Conservation (phyloP, 2,113 vertebrate species). For the Accipiter cooperii region DNA sequence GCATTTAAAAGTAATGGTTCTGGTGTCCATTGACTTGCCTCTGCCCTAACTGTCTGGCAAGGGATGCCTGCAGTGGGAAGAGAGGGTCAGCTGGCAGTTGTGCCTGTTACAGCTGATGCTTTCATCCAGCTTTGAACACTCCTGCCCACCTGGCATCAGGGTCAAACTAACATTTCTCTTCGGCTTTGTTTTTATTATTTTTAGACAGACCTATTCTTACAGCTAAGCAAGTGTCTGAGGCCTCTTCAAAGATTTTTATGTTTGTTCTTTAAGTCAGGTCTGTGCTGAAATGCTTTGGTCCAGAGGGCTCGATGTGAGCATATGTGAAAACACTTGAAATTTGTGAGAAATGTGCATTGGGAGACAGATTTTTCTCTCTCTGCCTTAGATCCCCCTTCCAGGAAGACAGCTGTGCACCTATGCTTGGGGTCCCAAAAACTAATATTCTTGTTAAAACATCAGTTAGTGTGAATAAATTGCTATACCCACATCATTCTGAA, state of each 20-base stretch:
- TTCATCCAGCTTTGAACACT: not conserved
- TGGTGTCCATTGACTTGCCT: not conserved
- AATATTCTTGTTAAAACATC: not conserved
- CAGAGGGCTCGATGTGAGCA: not conserved
- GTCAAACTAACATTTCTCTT: not conserved
- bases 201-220: not conserved
- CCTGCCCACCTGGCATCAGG: not conserved
- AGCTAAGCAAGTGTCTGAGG: not conserved
- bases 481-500: not conserved
- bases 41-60: not conserved
- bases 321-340: not conserved
- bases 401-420: not conserved
- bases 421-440: not conserved
- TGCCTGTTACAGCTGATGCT: not conserved
- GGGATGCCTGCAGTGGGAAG: not conserved
- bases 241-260: not conserved
- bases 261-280: not conserved
- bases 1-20: not conserved
- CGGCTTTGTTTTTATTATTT: not conserved
- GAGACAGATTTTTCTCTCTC: not conserved
- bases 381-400: not conserved
- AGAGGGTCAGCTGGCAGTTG: not conserved
- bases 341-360: not conserved
- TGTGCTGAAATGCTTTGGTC: not conserved
- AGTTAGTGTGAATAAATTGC: not conserved